phyloP scores from a whole-genome alignment of 2,113 vertebrate species.

The Cisticola juncidis region DNA sequence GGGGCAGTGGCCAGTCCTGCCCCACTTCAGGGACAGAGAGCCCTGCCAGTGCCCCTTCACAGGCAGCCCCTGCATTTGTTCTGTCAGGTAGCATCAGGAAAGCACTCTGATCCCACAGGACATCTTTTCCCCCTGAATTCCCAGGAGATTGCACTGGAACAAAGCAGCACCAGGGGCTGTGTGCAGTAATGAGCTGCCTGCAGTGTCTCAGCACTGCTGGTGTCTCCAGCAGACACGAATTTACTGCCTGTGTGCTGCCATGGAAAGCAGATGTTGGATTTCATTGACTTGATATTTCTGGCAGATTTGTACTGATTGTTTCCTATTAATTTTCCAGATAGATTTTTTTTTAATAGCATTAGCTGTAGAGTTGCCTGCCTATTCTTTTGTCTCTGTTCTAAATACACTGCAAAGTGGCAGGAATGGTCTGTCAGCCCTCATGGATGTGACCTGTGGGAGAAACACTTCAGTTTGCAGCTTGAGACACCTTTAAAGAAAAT shows the following conservation, averaged over 20 bases:
- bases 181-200: background rate
- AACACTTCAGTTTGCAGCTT: background rate
- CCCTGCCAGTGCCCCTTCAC: background rate
- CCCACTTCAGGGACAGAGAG: background rate
- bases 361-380: background rate
- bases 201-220: background rate
- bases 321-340: conserved; percentile 51
- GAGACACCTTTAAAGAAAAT: background rate
- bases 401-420: background rate
- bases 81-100: background rate
- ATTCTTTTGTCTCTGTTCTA: background rate
- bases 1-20: background rate
- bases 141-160: background rate
- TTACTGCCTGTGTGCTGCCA: conserved; percentile 23
- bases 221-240: background rate
- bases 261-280: conserved; percentile 58
- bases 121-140: background rate
- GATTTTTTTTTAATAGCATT: background rate
- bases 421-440: accelerated
- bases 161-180: background rate
- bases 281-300: conserved; percentile 33
- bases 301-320: conserved; percentile 44
- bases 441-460: background rate
- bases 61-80: background rate
- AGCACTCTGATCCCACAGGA: background rate